Conservation (phyloP, 2,113 vertebrate species). For the Tautogolabrus adspersus region DNA sequence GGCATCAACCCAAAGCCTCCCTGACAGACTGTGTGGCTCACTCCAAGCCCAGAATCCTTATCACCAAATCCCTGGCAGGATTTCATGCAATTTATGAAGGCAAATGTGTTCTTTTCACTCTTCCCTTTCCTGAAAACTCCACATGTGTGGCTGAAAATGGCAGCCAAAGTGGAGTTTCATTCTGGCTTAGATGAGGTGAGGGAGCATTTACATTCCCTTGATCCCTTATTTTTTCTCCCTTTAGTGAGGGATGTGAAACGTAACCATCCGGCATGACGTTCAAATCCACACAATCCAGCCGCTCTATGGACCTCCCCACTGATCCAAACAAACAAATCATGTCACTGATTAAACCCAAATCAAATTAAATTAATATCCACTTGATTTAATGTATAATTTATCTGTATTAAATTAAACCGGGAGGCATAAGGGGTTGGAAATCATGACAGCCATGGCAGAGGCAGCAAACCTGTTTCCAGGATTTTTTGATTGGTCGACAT, state of each 20-base stretch:
- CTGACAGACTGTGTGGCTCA: constrained; percentile 24
- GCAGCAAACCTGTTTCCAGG: constrained; percentile 64
- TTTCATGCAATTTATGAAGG: constrained; percentile 64
- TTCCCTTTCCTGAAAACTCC: constrained; percentile 56
- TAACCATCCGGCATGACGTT: constrained; percentile 54
- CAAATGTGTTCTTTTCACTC: constrained; percentile 66
- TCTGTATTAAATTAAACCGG: constrained; percentile 41
- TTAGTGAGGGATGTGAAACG: constrained; percentile 58
- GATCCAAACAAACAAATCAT: constrained; percentile 61
- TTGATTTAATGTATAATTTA: constrained; percentile 49
- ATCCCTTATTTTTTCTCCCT: constrained; percentile 55
- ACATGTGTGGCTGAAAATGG: constrained; percentile 62
- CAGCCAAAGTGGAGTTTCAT: constrained; percentile 69
- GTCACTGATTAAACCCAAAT: constrained; percentile 54
- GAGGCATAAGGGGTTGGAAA: constrained; percentile 39
- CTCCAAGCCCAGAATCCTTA: constrained; percentile 36
- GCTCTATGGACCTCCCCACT: constrained; percentile 44
- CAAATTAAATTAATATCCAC: constrained; percentile 47
- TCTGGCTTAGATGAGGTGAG: constrained; percentile 71
- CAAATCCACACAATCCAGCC: constrained; percentile 47
- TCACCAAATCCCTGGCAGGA: constrained; percentile 59
- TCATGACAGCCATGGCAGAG: constrained; percentile 33
- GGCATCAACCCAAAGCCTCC: constrained; percentile 32
- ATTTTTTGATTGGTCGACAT: constrained; percentile 57
- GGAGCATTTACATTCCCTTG: constrained; percentile 74